A percentile compares a stretch with the other conserved stretches of the same genome.
phyloP scores from a whole-genome alignment of 2,888 invertebrate genomes.

The Rotaria socialis region DNA sequence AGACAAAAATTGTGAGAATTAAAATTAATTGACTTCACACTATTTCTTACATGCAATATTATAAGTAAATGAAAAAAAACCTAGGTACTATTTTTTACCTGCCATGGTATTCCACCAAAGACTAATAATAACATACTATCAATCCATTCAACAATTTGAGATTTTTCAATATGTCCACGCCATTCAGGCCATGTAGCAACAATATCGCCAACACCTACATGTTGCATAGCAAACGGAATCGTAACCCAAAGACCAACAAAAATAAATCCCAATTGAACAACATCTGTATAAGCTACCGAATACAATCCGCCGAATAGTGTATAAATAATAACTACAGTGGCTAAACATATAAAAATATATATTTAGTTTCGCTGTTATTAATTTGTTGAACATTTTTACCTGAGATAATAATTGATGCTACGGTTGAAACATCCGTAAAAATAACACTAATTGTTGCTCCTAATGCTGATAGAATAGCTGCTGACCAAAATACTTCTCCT shows the following conservation, averaged over 20 bases:
- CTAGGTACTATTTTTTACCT: conserved; percentile 59
- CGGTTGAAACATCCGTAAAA: conserved; percentile 13
- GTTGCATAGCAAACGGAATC: conserved; percentile 84
- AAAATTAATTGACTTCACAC: neutral
- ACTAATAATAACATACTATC: conserved; percentile 82
- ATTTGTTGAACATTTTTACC: conserved; percentile 46
- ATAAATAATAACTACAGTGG: conserved; percentile 51
- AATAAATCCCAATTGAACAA: conserved; percentile 51
- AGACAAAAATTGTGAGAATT: too few species aligned
- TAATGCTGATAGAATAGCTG: conserved; percentile 53
- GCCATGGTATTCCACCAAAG: conserved; percentile 96
- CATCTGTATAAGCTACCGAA: conserved; percentile 53
- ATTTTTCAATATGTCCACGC: conserved; percentile 15
- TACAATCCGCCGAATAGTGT: conserved; percentile 53
- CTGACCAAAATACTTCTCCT: conserved; percentile 55
- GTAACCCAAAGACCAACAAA: conserved; percentile 72
- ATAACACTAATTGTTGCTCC: conserved; percentile 49
- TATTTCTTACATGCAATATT: neutral
- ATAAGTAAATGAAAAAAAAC: neutral
- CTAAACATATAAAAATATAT: conserved; percentile 50
- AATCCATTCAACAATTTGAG: conserved; percentile 71
- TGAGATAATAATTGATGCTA: conserved; percentile 10
- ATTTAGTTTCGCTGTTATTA: conserved; percentile 50
- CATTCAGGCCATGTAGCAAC: conserved; percentile 2
- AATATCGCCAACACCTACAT: conserved; percentile 68